Evolutionary conservation across 2,113 vertebrate genomes (phyloP).

Genomic region (Oostethus manadensis): DNA sequence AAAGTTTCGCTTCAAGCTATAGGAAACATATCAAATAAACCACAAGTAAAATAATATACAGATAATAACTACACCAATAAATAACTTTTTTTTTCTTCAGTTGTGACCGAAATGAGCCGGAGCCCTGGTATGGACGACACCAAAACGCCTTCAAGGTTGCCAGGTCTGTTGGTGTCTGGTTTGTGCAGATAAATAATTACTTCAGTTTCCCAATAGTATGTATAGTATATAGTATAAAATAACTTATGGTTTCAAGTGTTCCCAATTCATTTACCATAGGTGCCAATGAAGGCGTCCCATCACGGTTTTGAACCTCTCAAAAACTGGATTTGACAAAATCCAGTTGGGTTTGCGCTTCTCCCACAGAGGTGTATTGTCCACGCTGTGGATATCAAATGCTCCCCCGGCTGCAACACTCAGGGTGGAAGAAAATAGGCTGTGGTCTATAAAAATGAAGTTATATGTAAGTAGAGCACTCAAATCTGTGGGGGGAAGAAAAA

Average conservation of each 20-base stretch:
- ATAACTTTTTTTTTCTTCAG: too few relatives aligned
- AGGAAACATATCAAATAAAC: too few relatives aligned
- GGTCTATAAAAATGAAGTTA: constrained; percentile 88
- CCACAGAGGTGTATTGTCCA: constrained; percentile 83
- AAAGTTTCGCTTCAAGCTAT: too few relatives aligned
- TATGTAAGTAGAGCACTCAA: constrained; percentile 90
- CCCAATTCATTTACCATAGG: constrained; percentile 40
- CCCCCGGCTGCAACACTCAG: constrained; percentile 79
- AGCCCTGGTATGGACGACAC: too few relatives aligned
- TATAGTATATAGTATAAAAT: too few relatives aligned
- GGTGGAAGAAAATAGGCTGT: constrained; percentile 86
- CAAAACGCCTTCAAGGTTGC: too few relatives aligned
- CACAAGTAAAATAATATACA: too few relatives aligned
- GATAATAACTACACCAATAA: too few relatives aligned
- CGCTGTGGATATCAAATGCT: constrained; percentile 93
- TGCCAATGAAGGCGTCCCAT: constrained; percentile 69
- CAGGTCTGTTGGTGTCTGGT: too few relatives aligned
- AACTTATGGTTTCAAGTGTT: neutral
- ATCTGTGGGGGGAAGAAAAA: constrained; percentile 76
- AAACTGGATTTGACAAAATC: constrained; percentile 80
- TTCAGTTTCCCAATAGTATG: too few relatives aligned
- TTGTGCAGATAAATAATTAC: too few relatives aligned
- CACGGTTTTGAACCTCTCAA: constrained; percentile 78
- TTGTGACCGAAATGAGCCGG: too few relatives aligned
- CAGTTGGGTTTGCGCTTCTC: constrained; percentile 66